These are phyloP conservation scores for Drosophila neoperkinsi DNA, from an alignment of 2,888 invertebrate genomes.

Conservation along the genomic window DNA sequence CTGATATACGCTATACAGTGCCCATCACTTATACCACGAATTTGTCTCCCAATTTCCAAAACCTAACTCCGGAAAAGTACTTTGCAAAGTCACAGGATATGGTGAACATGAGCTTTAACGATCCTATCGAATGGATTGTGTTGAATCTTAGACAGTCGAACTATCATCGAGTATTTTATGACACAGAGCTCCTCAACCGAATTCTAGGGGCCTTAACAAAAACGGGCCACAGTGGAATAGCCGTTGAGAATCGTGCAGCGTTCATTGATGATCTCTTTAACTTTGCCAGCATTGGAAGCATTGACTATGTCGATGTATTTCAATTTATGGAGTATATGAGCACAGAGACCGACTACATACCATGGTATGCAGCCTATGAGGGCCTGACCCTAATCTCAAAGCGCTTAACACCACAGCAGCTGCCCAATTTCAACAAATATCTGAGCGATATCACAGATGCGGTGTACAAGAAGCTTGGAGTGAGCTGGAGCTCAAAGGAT, in stretches of 20 bases:
- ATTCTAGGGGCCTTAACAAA: constrained; percentile 58
- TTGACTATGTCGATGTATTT: constrained; percentile 84
- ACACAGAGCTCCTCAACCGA: constrained; percentile 86
- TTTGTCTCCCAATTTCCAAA: constrained; percentile 59
- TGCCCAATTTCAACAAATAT: constrained; percentile 79
- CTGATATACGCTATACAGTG: constrained; percentile 68
- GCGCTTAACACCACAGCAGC: constrained; percentile 63
- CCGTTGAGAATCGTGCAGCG: constrained; percentile 89
- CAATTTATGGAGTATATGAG: constrained; percentile 89
- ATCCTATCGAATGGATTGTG: constrained; percentile 77
- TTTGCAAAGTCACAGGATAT: constrained; percentile 43
- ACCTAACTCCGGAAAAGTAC: constrained; percentile 65
- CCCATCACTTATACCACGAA: constrained; percentile 81
- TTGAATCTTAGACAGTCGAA: constrained; percentile 81
- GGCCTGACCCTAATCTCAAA: constrained; percentile 1
- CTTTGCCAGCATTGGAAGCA: constrained; percentile 86
- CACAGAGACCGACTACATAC: constrained; percentile 89
- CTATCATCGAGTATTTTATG: constrained; percentile 89
- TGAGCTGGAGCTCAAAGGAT: constrained; percentile 83
- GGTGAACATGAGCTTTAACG: constrained; percentile 20
- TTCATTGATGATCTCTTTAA: constrained; percentile 90
- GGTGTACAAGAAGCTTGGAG: constrained; percentile 86
- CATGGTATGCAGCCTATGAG: constrained; percentile 89
- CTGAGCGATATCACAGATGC: constrained; percentile 85
- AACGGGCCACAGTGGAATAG: constrained; percentile 61